phyloP scores from a whole-genome alignment of 2,797 vertebrate species.

The Poeciliopsis paucimaculata region DNA sequence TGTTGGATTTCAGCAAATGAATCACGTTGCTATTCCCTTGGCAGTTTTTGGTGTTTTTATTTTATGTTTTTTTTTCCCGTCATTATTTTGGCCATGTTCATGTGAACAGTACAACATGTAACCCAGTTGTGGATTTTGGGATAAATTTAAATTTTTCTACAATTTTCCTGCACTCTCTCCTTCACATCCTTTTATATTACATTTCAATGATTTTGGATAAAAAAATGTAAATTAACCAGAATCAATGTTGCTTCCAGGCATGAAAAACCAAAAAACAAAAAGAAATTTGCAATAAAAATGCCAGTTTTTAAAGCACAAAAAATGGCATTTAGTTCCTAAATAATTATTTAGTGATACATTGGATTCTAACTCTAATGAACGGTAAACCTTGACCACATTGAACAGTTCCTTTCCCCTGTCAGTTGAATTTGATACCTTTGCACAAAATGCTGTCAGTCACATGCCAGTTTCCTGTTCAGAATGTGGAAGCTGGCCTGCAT shows the following conservation, averaged over 20 bases:
- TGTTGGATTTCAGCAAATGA: background rate
- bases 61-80: background rate
- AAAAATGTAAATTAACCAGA: background rate
- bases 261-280: background rate
- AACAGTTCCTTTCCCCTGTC: background rate
- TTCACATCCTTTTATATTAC: background rate
- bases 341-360: background rate
- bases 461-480: conserved; percentile 12
- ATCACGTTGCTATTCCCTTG: background rate
- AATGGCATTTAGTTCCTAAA: background rate
- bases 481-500: conserved; percentile 46
- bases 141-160: background rate
- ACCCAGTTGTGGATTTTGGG: background rate
- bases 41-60: background rate
- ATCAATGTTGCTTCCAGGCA: background rate
- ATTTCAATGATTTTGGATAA: background rate
- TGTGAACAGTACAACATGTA: background rate
- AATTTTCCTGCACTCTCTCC: background rate
- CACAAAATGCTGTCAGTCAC: conserved; percentile 28
- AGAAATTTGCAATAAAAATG: background rate
- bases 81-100: background rate
- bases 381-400: background rate
- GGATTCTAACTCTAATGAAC: background rate
- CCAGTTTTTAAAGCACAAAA: background rate
- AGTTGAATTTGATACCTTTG: conserved; percentile 15